Base-by-base conservation (phyloP, 2,888 invertebrate genomes). In the Sphaerophoria rueppellii region DNA sequence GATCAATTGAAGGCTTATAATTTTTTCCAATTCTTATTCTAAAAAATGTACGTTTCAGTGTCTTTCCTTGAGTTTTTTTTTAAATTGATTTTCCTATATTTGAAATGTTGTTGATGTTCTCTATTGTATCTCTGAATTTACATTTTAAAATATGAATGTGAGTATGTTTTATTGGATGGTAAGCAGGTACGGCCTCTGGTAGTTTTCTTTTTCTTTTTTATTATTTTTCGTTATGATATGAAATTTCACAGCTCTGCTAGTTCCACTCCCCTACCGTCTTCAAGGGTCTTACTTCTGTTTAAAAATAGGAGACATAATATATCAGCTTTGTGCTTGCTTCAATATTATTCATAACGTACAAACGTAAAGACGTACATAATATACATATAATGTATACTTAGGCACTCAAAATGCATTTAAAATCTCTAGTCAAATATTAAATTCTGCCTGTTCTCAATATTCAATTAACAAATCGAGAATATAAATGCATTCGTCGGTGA, bases 231-330 rank as follows among this genome's bases (percentile, higher is more conserved):
- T 60, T 60, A 43, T 60, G 65, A 71, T 76, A 58, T 71, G 69
- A 24, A 50, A 71, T 75, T 63, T 85, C 60, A 85, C 32, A 85
- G 81, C 52, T 85, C 85, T 5, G 85, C 85, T 76, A 85, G 80
- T 77, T 85, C 85, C 76, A 85, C 69, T 76, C 65, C 85, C 48
- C 76, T 73, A 57, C 72, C 65, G 63, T 76, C 65, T 37, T 77
- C 77, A 54, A 85, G n/a, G 63, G 54, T 34, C 48, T 85, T 85
- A 81, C 85, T 75, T 85, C 85, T 85, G 85, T 65, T 73, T 65
- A 12, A 74, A 81, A 73, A 76, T 63, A 43, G 43, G 43, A 63
- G 11, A 58, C 12, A 16, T 16, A 58, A 74, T 35, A 43, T 40
- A 65, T 54, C 72, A 63, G 32, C n/a, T 73, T 80, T 57, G 55